A percentile compares a stretch with the other conserved stretches of the same genome.
phyloP scores from a whole-genome alignment of 2,113 vertebrate genomes.

The Sterrhoptilus dennistouni region DNA sequence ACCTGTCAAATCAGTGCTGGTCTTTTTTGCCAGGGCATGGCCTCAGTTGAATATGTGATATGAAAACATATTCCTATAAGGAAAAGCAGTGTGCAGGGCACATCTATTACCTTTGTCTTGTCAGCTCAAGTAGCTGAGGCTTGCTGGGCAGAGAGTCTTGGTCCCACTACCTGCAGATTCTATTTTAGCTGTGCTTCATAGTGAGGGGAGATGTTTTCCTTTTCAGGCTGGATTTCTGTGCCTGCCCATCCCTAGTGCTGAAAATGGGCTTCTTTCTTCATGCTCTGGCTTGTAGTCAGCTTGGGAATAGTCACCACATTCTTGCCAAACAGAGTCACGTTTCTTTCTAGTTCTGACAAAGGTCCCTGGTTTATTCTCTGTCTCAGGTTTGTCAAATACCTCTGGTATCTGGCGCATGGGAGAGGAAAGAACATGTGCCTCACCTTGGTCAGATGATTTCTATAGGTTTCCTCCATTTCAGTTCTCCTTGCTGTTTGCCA shows the following conservation, averaged over 20 bases:
- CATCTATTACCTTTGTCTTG: neutral
- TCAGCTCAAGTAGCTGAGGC: neutral
- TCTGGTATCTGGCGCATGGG: accelerated
- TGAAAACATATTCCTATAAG: neutral
- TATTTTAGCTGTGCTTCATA: neutral
- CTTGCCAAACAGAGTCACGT: slow-evolving; percentile 5
- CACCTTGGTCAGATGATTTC: neutral
- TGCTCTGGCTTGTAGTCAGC: slow-evolving; percentile 17
- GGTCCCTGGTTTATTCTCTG: neutral
- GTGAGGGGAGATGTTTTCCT: neutral
- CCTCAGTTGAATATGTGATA: neutral
- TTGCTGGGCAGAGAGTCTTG: neutral
- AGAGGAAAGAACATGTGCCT: neutral
- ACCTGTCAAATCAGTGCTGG: neutral
- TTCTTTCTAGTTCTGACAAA: slow-evolving; percentile 44
- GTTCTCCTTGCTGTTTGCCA: neutral
- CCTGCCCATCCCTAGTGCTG: neutral
- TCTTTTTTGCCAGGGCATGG: neutral
- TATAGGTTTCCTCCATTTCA: neutral
- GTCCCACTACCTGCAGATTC: neutral
- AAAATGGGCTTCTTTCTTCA: slow-evolving; percentile 20
- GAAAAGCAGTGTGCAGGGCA: neutral
- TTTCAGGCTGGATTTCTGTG: neutral
- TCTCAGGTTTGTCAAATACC: neutral
- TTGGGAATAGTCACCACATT: slow-evolving; percentile 20